phyloP scores from a whole-genome alignment of 2,113 vertebrate genomes.

The Rhipidura dahli region DNA sequence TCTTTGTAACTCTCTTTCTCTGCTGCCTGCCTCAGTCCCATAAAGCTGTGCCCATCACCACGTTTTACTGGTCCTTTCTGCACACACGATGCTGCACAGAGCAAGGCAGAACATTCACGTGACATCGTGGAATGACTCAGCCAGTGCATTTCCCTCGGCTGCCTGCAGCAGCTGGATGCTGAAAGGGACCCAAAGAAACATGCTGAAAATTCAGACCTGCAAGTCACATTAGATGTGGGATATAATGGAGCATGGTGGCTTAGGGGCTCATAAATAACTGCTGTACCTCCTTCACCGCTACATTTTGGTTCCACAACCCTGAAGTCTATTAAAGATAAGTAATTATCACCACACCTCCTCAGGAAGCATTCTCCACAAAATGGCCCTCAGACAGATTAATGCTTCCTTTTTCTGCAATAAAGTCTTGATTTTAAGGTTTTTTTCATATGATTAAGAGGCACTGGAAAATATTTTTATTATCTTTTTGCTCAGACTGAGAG shows the following conservation, averaged over 20 bases:
- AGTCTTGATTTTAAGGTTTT: constrained; percentile 69
- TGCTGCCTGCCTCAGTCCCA: background rate
- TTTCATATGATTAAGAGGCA: constrained; percentile 55
- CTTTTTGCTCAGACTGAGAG: constrained; percentile 57
- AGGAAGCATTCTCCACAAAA: constrained; percentile 50
- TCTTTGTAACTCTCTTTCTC: background rate
- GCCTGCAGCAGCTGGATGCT: background rate
- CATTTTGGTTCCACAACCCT: background rate
- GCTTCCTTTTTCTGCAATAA: constrained; percentile 59
- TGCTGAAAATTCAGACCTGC: background rate
- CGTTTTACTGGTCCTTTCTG: background rate
- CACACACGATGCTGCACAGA: background rate
- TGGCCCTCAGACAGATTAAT: constrained; percentile 54
- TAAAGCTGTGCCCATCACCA: background rate
- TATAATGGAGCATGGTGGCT: background rate
- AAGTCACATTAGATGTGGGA: background rate
- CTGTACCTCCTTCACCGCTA: background rate
- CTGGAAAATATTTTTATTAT: constrained; percentile 70
- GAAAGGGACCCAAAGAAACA: background rate
- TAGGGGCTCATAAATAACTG: constrained; percentile 2
- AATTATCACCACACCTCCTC: constrained; percentile 26
- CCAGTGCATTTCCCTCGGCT: background rate
- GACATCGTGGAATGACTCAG: background rate
- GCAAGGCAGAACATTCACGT: background rate
- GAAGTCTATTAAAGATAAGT: constrained; percentile 41